Base-by-base conservation (phyloP, 2,888 invertebrate species). In the Microctonus aethiopoides region DNA sequence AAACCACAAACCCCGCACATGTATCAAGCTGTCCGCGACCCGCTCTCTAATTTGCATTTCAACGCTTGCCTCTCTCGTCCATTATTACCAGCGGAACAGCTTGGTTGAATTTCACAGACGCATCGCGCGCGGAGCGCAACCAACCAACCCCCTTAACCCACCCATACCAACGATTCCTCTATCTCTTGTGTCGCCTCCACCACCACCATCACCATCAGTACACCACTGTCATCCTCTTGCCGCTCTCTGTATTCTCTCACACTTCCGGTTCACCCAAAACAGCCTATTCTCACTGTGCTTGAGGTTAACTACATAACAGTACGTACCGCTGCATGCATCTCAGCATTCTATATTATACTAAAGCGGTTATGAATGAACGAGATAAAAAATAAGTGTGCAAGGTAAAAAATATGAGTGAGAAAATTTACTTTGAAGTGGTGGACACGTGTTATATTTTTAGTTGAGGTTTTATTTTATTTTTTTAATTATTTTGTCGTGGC, bases 1-100 rank as follows among this genome's bases (percentile, higher is more conserved):
- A 81, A 82, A 83, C 83, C 81, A 82, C 83, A 83, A 83, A 82
- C 81, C 68, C 83, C 83, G 83, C 82, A 84, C 83, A 84, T 83
- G 84, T 83, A 84, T 84, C 84, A 84, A 83, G 80, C 83, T 84
- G 83, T 83, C 84, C 83, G 78, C 83, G 83, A 82, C 81, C 79
- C 81, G 81, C 81, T 82, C 83, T 82, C 83, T 83, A 83, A 84
- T 84, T 84, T 84, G 83, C 84, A 84, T 84, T 84, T 84, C 83
- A 83, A 83, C 83, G 84, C 83, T 83, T 82, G 82, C 83, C 83
- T 82, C 83, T 80, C 81, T n/a, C n/a, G 82, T 83, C 82, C 83
- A 83, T 83, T 84, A 83, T 84, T 84, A 83, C 83, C 79, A 84
- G 79, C 81, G 80, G 82, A 83, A 84, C 83, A 84, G 84, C 83